These are phyloP conservation scores for Danio jaintianensis DNA, from an alignment of 2,797 vertebrate genomes.

Conservation along the genomic window DNA sequence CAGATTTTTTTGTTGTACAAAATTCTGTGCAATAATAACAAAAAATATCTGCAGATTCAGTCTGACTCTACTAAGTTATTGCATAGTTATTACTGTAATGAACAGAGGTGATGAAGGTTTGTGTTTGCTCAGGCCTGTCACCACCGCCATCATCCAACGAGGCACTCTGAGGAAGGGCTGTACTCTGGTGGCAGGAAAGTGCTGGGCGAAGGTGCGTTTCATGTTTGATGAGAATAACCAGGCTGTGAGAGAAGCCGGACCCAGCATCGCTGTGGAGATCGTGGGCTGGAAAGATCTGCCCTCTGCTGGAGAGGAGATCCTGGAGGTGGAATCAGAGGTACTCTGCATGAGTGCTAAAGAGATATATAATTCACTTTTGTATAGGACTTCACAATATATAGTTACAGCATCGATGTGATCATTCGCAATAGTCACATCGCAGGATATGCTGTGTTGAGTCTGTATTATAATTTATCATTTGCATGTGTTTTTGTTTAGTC, in stretches of 20 bases:
- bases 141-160: conserved; percentile 89
- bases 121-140: conserved; percentile 81
- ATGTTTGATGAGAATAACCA: conserved; percentile 90
- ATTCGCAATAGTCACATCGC: too few species aligned
- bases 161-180: conserved; percentile 88
- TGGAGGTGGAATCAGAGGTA: conserved; percentile 96
- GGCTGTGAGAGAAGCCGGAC: conserved; percentile 76
- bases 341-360: neutral
- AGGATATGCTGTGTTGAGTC: too few species aligned
- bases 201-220: conserved; percentile 92
- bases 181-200: conserved; percentile 88
- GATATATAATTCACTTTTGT: neutral
- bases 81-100: neutral
- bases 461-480: too few species aligned
- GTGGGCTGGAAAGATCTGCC: conserved; percentile 93
- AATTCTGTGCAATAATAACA: too few species aligned
- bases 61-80: neutral
- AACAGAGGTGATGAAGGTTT: neutral
- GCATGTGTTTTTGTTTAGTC: too few species aligned
- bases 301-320: conserved; percentile 88
- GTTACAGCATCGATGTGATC: too few species aligned
- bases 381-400: too few species aligned
- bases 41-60: too few species aligned
- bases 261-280: conserved; percentile 87
- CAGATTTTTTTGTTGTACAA: too few species aligned